Evolutionary conservation across 2,888 invertebrate genomes (phyloP).

Genomic region (Diarsia mendica): DNA sequence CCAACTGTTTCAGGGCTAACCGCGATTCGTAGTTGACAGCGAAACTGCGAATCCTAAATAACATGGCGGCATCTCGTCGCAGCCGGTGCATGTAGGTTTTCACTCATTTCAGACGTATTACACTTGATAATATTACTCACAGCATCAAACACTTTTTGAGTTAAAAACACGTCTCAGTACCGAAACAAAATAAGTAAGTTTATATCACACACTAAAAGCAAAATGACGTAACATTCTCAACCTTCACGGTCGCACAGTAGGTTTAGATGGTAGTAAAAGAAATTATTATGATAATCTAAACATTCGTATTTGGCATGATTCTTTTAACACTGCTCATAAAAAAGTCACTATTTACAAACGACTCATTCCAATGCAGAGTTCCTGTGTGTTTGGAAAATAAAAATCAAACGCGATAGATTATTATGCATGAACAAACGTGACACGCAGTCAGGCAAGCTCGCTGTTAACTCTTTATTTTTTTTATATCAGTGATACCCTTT

Average conservation of each 20-base stretch:
- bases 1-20: constrained; percentile 78
- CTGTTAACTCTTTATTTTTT: constrained; percentile 73
- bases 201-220: constrained; percentile 86
- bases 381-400: constrained; percentile 75
- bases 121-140: constrained; percentile 76
- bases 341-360: constrained; percentile 73
- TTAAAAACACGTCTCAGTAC: constrained; percentile 79
- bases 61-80: constrained; percentile 89
- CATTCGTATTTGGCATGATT: constrained; percentile 68
- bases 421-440: constrained; percentile 88
- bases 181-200: constrained; percentile 81
- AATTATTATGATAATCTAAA: constrained; percentile 61
- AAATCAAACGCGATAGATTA: constrained; percentile 84
- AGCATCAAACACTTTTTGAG: constrained; percentile 72
- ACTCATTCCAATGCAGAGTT: constrained; percentile 71
- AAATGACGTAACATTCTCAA: constrained; percentile 91
- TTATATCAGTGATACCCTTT: constrained; percentile 65
- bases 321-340: constrained; percentile 67
- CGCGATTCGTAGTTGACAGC: constrained; percentile 87
- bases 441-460: constrained; percentile 89
- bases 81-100: constrained; percentile 85
- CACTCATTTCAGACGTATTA: constrained; percentile 76
- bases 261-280: constrained; percentile 80
- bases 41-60: constrained; percentile 86
- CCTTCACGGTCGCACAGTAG: constrained; percentile 90